phyloP scores from a whole-genome alignment of 1,140 invertebrate genomes.

The Cydia pomonella region DNA sequence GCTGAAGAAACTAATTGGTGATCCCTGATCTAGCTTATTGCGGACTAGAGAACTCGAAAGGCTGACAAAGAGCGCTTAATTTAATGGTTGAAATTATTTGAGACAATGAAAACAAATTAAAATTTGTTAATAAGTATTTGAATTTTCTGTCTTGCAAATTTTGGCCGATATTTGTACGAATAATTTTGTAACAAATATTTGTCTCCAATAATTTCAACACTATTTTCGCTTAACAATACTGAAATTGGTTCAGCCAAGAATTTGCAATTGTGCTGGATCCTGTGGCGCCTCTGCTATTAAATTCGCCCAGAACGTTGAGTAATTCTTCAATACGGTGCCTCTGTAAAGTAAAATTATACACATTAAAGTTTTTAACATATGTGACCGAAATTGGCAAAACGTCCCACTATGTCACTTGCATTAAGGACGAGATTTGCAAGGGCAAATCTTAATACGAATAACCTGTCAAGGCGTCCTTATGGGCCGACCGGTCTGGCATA shows the following conservation, averaged over 20 bases:
- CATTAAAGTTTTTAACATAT: neutral
- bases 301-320: slow-evolving; percentile 87
- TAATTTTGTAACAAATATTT: neutral
- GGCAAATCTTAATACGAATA: too few relatives aligned
- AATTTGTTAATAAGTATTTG: neutral
- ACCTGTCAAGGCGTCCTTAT: too few relatives aligned
- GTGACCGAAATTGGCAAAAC: too few relatives aligned
- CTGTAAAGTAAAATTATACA: slow-evolving; percentile 78
- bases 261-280: slow-evolving; percentile 62
- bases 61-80: neutral
- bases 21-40: too few relatives aligned
- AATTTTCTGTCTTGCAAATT: too few relatives aligned
- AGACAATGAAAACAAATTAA: neutral
- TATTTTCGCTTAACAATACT: neutral
- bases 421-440: too few relatives aligned
- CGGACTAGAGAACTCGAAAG: neutral
- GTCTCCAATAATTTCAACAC: neutral
- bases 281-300: slow-evolving; percentile 79
- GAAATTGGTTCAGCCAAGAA: slow-evolving; percentile 52
- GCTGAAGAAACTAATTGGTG: too few relatives aligned
- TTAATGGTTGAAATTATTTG: neutral
- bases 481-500: too few relatives aligned
- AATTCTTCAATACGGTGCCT: slow-evolving; percentile 86
- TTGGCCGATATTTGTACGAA: neutral
- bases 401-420: too few relatives aligned